Base-by-base conservation (phyloP, 2,888 invertebrate species). In the Leptinotarsa juncta region DNA sequence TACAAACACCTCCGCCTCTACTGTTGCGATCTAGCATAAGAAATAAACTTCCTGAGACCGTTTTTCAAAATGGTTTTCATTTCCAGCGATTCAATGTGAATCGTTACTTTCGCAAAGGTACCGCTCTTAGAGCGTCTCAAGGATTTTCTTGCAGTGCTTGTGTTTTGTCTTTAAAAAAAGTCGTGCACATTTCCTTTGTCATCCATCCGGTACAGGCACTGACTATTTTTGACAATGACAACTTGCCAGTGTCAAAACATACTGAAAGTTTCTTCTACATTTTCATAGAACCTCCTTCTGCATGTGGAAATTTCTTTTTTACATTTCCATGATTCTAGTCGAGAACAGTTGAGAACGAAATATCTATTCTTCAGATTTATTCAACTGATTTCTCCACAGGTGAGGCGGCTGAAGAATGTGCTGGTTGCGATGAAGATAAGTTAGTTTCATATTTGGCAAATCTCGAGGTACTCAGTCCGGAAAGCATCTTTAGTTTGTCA, bases 381-480 rank as follows among this genome's bases (percentile, higher is more conserved):
- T 7, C 20, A 57, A 18, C 14, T 12, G 3, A 18, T 23, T 23
- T 23, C 14, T 23, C 57, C 18, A 57, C 57, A 57, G 57, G 57
- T 57, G 57, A 0, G 26, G 42, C 14, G 67, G 18, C n/a, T 4
- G 18, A 16, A 55, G 67, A 67, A 3, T 67, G 26, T 67, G 42
- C 14, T 15, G 55, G 26, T 20, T 88, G 88, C 74, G 78, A 84
- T 48, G 88, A 88, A 75, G 89, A 90, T 79, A 85, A 86, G 73
- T 77, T 91, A 57, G 85, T 91, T 81, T 79, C 86, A 71, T 89
- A 89, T 79, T 84, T 91, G 76, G 90, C 90, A 1, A 87, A 89
- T 72, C 84, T 90, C 66, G 89, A 90, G 82, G 87, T 89, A 5
- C 88, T 89, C 18, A 90, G 89, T 84, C 91, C 91, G 0, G 91